Evolutionary conservation across 2,888 invertebrate species (phyloP), one percentile per base, ranked within the genome.

Genomic region (Sphaerophoria rueppellii): DNA sequence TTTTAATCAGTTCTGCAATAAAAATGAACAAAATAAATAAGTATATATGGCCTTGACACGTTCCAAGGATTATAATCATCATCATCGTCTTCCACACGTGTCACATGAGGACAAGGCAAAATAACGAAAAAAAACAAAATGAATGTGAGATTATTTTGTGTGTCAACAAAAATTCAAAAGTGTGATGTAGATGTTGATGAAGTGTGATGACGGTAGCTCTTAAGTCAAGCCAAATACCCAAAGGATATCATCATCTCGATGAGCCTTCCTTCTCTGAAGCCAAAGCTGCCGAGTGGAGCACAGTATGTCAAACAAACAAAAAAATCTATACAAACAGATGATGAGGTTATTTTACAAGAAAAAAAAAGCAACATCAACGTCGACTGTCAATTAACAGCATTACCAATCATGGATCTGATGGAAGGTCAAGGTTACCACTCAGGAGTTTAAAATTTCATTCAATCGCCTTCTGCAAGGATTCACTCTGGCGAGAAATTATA

Each of bases 1-100:
- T 93, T 91, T 96, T 96, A 70, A 97, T 93, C 83, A 97, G 95
- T 92, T 97, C 97, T 96, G 94, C 7, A 92, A 92, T 16, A 65
- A 63, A 63, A 50, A 34, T n/a, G 11, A 82, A 63, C 86, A 87
- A 82, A 72, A 88, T 77, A 75, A 46, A 82, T 67, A 34, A 43
- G 46, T 58, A 54, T 54, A 40, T 46, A 11, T 24, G 16, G 48
- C 71, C 70, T 71, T 81, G 71, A 40, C 70, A 74, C 24, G 34
- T 63, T 57, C 50, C 75, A 71, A 76, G 71, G 60, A 71, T 69
- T 60, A 60, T 60, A 60, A 55, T 67, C 35, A 55, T 67, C 35
- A 70, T 50, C 50, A 37, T n/a, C 32, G 24, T 40, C 43, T 9
- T 9, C 40, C 14, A 58, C 6, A 60, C 24, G 43, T 16, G 43